Conservation (phyloP, 1,140 invertebrate species). For the Drosophila nigrodunni region DNA sequence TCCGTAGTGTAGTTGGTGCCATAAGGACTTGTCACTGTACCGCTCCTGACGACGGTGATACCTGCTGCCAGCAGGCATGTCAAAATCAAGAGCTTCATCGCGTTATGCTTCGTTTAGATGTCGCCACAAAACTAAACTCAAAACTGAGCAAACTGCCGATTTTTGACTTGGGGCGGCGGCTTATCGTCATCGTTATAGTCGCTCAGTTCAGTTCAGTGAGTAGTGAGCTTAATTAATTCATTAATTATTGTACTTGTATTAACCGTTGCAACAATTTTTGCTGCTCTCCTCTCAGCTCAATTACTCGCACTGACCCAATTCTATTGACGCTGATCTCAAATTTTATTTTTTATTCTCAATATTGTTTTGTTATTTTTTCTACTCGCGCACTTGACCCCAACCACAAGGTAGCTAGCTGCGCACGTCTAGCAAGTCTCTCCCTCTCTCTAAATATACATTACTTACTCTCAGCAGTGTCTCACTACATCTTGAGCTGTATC, state of each 20-base stretch:
- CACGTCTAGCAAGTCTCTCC: conserved; percentile 2
- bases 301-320: conserved; percentile 70
- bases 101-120: conserved; percentile 51
- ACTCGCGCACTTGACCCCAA: conserved; percentile 56
- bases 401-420: conserved; percentile 64
- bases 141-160: conserved; percentile 71
- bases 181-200: conserved; percentile 51
- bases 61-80: conserved; percentile 44
- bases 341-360: conserved; percentile 12
- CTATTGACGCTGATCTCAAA: conserved; percentile 45
- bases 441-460: conserved; percentile 2
- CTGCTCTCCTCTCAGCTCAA: conserved; percentile 47
- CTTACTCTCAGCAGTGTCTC: conserved; percentile 31
- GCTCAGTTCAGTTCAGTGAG: conserved; percentile 7
- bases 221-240: conserved; percentile 71
- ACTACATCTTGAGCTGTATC: conserved; percentile 30
- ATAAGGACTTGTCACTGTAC: conserved; percentile 32
- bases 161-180: conserved; percentile 69
- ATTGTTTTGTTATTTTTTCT: conserved; percentile 3
- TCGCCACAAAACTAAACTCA: conserved; percentile 66
- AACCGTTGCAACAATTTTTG: conserved; percentile 67
- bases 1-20: conserved; percentile 71
- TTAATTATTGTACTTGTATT: conserved; percentile 62
- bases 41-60: conserved; percentile 3
- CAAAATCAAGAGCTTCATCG: conserved; percentile 2